Conservation (phyloP, 2,888 invertebrate genomes). For the Plutella xylostella region DNA sequence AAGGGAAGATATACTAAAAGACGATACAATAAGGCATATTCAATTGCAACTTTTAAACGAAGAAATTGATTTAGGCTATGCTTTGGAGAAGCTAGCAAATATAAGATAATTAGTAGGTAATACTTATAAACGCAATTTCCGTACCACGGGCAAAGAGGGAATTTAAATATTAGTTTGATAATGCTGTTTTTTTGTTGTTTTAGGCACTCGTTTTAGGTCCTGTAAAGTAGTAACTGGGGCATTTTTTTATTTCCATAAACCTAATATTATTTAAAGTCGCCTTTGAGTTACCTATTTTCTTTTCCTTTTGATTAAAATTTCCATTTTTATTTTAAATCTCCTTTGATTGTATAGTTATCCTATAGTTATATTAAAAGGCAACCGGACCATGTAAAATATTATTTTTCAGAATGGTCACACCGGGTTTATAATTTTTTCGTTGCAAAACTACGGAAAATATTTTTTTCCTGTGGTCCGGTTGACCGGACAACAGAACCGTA, state of each 20-base stretch:
- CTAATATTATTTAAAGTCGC: too few relatives aligned
- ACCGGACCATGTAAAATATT: background rate
- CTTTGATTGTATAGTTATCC: too few relatives aligned
- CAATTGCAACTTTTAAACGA: conserved; percentile 6
- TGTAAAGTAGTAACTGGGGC: background rate
- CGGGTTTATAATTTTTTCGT: background rate
- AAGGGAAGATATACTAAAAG: conserved; percentile 3
- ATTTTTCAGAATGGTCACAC: background rate
- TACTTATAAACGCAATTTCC: conserved; percentile 1
- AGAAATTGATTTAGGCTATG: conserved; percentile 4
- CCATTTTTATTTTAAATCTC: too few relatives aligned
- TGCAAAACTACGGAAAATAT: background rate
- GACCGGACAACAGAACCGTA: conserved; percentile 4
- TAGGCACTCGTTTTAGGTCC: background rate
- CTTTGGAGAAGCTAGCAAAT: conserved; percentile 6
- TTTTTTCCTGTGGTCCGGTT: background rate
- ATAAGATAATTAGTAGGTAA: conserved; percentile 2
- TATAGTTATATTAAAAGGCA: background rate
- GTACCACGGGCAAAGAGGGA: too few relatives aligned
- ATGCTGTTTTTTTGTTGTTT: background rate
- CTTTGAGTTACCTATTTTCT: too few relatives aligned
- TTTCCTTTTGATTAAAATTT: too few relatives aligned
- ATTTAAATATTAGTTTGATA: conserved; percentile 1
- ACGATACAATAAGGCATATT: conserved; percentile 5
- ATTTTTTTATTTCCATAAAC: too few relatives aligned